Base-by-base conservation (phyloP, 2,888 invertebrate genomes). In the Sialis lutaria region DNA sequence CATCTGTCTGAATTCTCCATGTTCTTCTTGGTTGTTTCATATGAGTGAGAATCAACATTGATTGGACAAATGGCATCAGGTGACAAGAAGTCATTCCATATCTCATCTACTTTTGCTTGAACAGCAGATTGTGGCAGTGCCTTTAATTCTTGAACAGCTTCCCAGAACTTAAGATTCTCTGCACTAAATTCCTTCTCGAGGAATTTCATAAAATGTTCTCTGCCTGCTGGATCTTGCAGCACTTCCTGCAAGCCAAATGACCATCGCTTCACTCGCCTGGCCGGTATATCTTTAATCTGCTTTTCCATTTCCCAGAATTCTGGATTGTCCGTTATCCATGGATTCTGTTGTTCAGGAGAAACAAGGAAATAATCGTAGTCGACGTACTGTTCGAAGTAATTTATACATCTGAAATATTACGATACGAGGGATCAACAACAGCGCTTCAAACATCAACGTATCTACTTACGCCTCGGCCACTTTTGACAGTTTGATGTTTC, bases 221-320 rank as follows among this genome's bases (percentile, higher is more conserved):
- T 74, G 3, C 98, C 98, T 9, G 92, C 79, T n/a, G 89, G 80
- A 73, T 98, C 98, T 54, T 84, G 83, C 6, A 98, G 71, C 47
- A 98, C 70, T 66, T 98, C 98, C 53, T 93, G 85, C 48, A 98
- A 78, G 56, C 90, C 87, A 68, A 98, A 97, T 10, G 89, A 91
- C 98, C 98, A 99, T 57, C 93, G 79, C 56, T 93, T 88, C 0
- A 98, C 93, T 50, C 93, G 78, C 32, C 96, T 79, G 9, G 86
- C 75, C 44, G 96, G 88, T 58, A 98, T 81, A 65, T 96, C 95
- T 69, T 89, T 91, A 57, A 84, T 80, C 60, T 82, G 79, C 66
- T 83, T 91, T 65, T 98, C 97, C 63, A 86, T 87, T 57, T 97
- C 96, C 98, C 98, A 98, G 63, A 91, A 81, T 61, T 98, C 97